Percentiles rank a stretch among this genome's conserved stretches.
Conservation (phyloP, 2,113 vertebrate genomes). For the Heptranchias perlo region DNA sequence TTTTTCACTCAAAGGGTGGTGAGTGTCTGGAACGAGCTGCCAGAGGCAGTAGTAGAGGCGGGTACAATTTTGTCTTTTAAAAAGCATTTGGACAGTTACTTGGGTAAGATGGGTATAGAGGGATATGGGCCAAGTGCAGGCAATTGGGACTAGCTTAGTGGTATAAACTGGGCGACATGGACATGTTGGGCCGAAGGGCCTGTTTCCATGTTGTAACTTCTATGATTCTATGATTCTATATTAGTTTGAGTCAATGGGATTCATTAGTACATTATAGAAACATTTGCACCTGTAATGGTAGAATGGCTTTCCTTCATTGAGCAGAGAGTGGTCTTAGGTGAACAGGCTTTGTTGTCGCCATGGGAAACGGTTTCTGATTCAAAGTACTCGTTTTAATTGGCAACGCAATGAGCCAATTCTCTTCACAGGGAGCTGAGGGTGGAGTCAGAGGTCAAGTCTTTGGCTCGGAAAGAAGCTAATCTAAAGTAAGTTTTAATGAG, state of each 20-base stretch:
- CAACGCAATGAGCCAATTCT: neutral
- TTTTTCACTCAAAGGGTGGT: too few species aligned
- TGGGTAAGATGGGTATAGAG: too few species aligned
- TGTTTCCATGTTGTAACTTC: too few species aligned
- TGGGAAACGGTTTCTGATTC: neutral
- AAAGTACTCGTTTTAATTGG: neutral
- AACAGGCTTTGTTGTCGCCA: neutral
- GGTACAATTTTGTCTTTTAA: too few species aligned
- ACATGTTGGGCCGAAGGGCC: too few species aligned
- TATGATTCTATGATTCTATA: too few species aligned
- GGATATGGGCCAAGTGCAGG: too few species aligned
- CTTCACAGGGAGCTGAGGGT: neutral
- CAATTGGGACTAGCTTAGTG: too few species aligned
- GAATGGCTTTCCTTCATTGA: neutral
- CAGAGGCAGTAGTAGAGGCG: too few species aligned
- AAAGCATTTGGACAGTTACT: too few species aligned
- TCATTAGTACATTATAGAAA: neutral
- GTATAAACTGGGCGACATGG: too few species aligned
- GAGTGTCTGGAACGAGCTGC: too few species aligned
- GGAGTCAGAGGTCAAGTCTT: neutral
- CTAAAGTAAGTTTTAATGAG: neutral
- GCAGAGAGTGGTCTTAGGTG: neutral
- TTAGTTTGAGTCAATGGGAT: neutral
- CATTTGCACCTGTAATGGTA: neutral
- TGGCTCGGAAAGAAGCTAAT: neutral